Conservation (phyloP, 2,888 invertebrate genomes). For the Cetonia aurata region DNA sequence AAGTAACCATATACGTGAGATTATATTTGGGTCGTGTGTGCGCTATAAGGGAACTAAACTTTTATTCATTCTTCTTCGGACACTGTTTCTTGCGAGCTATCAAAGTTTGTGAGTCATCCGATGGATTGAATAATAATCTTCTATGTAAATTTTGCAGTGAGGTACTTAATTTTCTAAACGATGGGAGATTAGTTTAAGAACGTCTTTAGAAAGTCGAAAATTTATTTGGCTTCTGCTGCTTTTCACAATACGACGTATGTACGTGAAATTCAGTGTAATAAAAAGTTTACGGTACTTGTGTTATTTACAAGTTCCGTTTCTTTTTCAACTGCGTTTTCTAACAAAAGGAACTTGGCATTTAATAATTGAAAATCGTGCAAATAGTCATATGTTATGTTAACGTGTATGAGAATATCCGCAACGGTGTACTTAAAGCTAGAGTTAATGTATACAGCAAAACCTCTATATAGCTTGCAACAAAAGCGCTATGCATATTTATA, state of each 20-base stretch:
- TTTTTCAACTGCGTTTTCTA: conserved; percentile 15
- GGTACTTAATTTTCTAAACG: conserved; percentile 38
- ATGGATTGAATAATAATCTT: conserved; percentile 38
- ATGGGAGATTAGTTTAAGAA: conserved; percentile 28
- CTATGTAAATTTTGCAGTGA: conserved; percentile 42
- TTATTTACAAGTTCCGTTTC: conserved; percentile 15
- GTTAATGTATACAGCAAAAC: too few species aligned
- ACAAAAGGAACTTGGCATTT: conserved; percentile 31
- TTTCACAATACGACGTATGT: neutral
- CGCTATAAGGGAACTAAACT: conserved; percentile 40
- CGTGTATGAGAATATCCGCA: neutral
- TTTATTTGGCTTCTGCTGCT: conserved; percentile 12
- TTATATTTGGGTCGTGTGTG: conserved; percentile 41
- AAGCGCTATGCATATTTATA: too few species aligned
- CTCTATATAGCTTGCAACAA: too few species aligned
- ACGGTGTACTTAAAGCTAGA: too few species aligned
- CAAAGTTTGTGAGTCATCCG: conserved; percentile 31
- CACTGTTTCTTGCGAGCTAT: conserved; percentile 31
- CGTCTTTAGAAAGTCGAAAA: conserved; percentile 30
- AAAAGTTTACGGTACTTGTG: neutral
- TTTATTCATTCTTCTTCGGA: conserved; percentile 30
- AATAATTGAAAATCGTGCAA: conserved; percentile 37
- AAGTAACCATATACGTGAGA: conserved; percentile 40
- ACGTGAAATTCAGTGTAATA: conserved; percentile 1
- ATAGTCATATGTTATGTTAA: neutral